Conservation (phyloP, 2,797 vertebrate species). For the Champsocephalus esox region DNA sequence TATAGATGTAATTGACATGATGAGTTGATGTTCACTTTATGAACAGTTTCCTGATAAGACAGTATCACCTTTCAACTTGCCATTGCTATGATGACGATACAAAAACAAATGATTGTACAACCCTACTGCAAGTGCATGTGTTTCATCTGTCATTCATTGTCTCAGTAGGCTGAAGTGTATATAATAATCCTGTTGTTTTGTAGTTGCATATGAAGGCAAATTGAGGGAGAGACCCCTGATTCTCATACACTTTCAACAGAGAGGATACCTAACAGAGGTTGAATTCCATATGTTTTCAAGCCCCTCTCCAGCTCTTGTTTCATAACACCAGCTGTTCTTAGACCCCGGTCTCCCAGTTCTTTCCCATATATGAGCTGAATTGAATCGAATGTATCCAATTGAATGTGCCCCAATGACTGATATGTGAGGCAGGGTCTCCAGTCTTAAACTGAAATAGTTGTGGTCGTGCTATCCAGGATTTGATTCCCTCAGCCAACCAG, state of each 20-base stretch:
- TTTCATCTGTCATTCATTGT: background rate
- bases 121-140: background rate
- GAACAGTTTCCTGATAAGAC: too few species aligned
- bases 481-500: constrained; percentile 78
- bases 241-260: background rate
- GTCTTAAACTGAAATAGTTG: constrained; percentile 73
- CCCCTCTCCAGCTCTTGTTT: constrained; percentile 28
- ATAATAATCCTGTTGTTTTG: background rate
- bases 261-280: background rate
- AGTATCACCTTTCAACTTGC: too few species aligned
- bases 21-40: too few species aligned
- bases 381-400: constrained; percentile 72
- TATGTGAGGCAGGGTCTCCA: constrained; percentile 61
- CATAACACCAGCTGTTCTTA: constrained; percentile 27
- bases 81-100: too few species aligned
- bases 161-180: background rate
- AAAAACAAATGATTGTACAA: too few species aligned
- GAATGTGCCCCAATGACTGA: constrained; percentile 62
- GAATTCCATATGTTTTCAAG: constrained; percentile 5
- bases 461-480: constrained; percentile 65
- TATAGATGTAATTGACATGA: too few species aligned
- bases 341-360: constrained; percentile 23
- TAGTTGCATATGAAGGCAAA: constrained; percentile 3
- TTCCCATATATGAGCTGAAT: constrained; percentile 58
- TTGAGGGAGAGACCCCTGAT: background rate